Percentiles rank a stretch among this genome's conserved stretches.
These are phyloP conservation scores for Drosophila mimica DNA, from an alignment of 2,888 invertebrate genomes.

Conservation along the genomic window DNA sequence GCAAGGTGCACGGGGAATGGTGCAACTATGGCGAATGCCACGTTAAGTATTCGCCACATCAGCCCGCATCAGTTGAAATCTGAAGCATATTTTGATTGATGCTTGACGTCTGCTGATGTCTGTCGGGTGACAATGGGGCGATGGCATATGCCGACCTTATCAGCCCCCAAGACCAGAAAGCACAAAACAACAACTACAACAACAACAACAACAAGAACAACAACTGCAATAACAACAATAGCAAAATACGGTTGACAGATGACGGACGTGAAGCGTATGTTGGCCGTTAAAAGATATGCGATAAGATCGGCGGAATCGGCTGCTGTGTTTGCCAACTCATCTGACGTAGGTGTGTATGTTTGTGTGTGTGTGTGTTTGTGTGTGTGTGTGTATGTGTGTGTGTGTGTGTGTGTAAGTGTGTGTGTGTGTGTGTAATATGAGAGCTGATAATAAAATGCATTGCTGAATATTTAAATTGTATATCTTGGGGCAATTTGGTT, in stretches of 20 bases:
- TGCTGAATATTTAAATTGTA: conserved; percentile 57
- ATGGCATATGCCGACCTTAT: conserved; percentile 58
- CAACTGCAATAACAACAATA: conserved; percentile 3
- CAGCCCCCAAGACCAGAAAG: conserved; percentile 44
- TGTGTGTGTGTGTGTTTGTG: background rate
- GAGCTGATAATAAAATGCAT: conserved; percentile 54
- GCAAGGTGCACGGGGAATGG: conserved; percentile 6
- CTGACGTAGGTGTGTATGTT: conserved; percentile 10
- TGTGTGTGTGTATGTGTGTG: conserved; percentile 4
- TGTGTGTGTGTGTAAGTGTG: conserved; percentile 10
- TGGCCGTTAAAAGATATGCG: conserved; percentile 59
- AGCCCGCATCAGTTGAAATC: conserved; percentile 11
- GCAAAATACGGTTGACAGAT: conserved; percentile 17
- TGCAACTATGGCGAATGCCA: conserved; percentile 1
- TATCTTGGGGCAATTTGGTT: conserved; percentile 40
- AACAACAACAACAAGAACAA: conserved; percentile 2
- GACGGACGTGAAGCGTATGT: conserved; percentile 50
- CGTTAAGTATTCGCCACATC: conserved; percentile 49
- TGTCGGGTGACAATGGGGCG: conserved; percentile 54
- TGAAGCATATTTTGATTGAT: conserved; percentile 13
- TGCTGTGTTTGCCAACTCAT: conserved; percentile 53
- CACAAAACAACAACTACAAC: conserved; percentile 1
- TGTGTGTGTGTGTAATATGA: conserved; percentile 6
- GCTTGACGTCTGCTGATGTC: conserved; percentile 14
- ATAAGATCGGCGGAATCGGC: conserved; percentile 63